phyloP scores from a whole-genome alignment of 2,113 vertebrate species.

The Chlorocebus sabaeus region DNA sequence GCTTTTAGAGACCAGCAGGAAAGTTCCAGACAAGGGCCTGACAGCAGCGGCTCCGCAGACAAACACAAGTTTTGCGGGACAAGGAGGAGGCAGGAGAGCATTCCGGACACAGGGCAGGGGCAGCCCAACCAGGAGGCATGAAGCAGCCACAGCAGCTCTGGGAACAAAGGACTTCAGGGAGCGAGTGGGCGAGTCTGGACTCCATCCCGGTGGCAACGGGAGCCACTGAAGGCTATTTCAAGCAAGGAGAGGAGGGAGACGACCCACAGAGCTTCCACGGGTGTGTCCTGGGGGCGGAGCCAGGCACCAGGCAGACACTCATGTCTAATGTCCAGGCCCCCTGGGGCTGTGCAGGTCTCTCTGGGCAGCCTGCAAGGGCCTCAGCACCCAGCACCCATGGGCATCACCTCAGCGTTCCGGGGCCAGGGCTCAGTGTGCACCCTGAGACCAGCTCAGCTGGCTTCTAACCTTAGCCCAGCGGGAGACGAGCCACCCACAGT shows the following conservation, averaged over 20 bases:
- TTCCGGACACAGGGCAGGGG: background rate
- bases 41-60: background rate
- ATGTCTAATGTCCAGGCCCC: fast-evolving
- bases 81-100: background rate
- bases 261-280: fast-evolving
- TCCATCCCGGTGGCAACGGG: background rate
- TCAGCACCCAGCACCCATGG: background rate
- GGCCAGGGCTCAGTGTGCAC: too few species aligned
- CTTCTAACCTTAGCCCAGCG: background rate
- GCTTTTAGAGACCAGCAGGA: background rate
- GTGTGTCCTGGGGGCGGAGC: background rate
- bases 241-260: fast-evolving
- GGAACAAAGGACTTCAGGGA: background rate
- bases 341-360: background rate
- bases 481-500: background rate
- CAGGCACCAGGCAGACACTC: background rate
- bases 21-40: background rate
- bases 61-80: background rate
- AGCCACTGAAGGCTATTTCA: background rate
- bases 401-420: fast-evolving
- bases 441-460: background rate
- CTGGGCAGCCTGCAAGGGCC: background rate
- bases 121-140: background rate
- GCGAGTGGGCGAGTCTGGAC: background rate
- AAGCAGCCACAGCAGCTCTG: background rate